A percentile compares a stretch with the other conserved stretches of the same genome.
These are phyloP conservation scores for Odontocolon sp. DNA, from an alignment of 2,888 invertebrate species.

Conservation along the genomic window DNA sequence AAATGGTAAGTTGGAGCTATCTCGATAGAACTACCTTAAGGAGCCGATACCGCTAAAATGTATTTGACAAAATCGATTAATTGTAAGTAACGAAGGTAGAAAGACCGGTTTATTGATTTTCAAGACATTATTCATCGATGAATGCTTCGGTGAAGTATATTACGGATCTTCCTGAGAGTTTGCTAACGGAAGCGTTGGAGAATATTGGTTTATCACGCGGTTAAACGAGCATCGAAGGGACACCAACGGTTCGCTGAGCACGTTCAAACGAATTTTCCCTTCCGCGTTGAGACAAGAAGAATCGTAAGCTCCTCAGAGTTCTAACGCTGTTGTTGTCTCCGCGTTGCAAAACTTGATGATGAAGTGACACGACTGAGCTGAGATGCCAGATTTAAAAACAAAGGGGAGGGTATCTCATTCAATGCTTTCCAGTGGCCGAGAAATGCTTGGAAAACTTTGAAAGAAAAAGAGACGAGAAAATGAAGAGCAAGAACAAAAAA, in stretches of 20 bases:
- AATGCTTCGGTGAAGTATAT: conserved; percentile 47
- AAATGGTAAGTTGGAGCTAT: not conserved
- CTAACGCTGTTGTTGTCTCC: not conserved
- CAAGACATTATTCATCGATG: conserved; percentile 46
- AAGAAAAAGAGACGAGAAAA: conserved; percentile 9
- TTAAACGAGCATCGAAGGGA: conserved; percentile 34
- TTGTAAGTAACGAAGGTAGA: not conserved
- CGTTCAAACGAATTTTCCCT: conserved; percentile 49
- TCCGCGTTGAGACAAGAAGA: conserved; percentile 28
- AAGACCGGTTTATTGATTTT: conserved; percentile 46
- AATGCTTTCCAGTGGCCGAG: too few species aligned
- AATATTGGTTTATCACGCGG: conserved; percentile 54
- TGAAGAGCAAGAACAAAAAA: not conserved
- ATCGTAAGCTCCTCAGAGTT: not conserved
- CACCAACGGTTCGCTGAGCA: conserved; percentile 39
- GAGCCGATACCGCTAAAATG: not conserved
- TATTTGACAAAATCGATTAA: not conserved
- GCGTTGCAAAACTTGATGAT: not conserved
- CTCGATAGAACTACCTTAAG: too few species aligned
- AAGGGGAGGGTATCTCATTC: too few species aligned
- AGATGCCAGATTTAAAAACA: not conserved
- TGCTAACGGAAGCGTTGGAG: conserved; percentile 20
- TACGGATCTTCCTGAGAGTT: conserved; percentile 35
- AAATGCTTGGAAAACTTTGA: conserved; percentile 4
- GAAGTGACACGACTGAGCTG: not conserved